Conservation (phyloP, 1,140 invertebrate genomes). For the Trachymyrmex septentrionalis region DNA sequence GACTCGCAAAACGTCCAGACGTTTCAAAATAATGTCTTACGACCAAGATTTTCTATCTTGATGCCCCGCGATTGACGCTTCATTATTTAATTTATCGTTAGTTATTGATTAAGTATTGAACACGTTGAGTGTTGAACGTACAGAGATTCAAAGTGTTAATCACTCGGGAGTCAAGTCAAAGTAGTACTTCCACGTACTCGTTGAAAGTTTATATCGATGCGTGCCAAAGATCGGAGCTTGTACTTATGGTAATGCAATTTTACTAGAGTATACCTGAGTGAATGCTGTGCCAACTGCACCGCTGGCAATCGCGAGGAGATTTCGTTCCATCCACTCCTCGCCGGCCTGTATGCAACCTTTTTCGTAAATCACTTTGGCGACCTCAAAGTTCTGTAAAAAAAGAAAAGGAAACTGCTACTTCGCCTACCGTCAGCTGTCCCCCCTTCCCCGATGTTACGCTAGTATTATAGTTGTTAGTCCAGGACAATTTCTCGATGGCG, state of each 20-base stretch:
- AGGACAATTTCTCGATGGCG: conserved; percentile 32
- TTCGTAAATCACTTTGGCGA: conserved; percentile 95
- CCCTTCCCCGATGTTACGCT: neutral
- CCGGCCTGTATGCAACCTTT: conserved; percentile 97
- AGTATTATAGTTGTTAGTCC: conserved; percentile 68
- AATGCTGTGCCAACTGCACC: conserved; percentile 94
- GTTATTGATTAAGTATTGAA: neutral
- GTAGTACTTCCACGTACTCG: conserved; percentile 13
- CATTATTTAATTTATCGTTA: neutral
- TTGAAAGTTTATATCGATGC: conserved; percentile 28
- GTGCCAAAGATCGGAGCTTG: conserved; percentile 3
- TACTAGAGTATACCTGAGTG: conserved; percentile 91
- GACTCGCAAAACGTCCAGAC: neutral
- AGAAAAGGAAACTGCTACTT: conserved; percentile 80
- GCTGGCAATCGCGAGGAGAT: conserved; percentile 96
- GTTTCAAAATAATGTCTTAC: neutral
- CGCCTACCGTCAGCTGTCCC: conserved; percentile 71
- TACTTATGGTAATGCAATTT: conserved; percentile 46
- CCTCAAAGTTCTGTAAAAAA: conserved; percentile 90
- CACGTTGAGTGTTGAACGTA: neutral
- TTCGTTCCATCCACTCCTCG: conserved; percentile 97
- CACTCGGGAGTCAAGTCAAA: neutral
- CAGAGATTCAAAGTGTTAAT: conserved; percentile 43
- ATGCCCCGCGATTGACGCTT: neutral
- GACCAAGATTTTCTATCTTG: neutral